Base-by-base conservation (phyloP, 2,113 vertebrate species). In the Prietella phreatophila region DNA sequence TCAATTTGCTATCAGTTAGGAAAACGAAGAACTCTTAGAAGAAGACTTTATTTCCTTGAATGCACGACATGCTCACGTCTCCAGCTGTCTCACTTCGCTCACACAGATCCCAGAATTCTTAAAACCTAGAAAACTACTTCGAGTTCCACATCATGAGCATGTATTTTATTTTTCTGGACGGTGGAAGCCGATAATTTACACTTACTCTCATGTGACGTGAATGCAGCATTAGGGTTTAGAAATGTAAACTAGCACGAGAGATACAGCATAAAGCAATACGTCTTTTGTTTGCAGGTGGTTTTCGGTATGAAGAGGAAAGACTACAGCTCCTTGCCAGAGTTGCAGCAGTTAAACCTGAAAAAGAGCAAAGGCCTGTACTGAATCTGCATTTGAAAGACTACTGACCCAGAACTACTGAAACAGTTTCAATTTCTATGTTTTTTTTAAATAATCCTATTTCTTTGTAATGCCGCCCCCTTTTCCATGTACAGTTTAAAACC, bases 301-400 rank as follows among this genome's bases (percentile, higher is more conserved):
- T 89, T 95, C 91, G 93, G 95, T 89, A 94, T 94, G 94, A 94
- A 93, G 89, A 91, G 92, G 89, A 93, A 94, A 30, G 92, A 95
- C 76, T 94, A 93, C 22, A 89, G 91, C 88, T 93, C 93, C n/a
- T 93, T 95, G 47, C 94, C 94, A 9, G 90, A 85, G 89, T 93
- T 93, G 91, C 93, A 95, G 82, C 93, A 95, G 90, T 91, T 87
- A 22, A 94, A 95, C 89, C 92, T 94, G 92, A 95, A 94, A 92
- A 95, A 94, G 92, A 95, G 92, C 90, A 94, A 95, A 93, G 94
- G 93, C 86, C 91, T 95, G 84, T 91, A 94, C 85, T 94, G 87
- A 92, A 33, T n/a, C 79, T 53, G 50, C 4, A 10, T 81, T 71
- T 84, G 85, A 53, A 86, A 87, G 76, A 73, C 67, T 75, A 73